Base-by-base conservation (phyloP, 2,113 vertebrate genomes). In the Corvus cornix region DNA sequence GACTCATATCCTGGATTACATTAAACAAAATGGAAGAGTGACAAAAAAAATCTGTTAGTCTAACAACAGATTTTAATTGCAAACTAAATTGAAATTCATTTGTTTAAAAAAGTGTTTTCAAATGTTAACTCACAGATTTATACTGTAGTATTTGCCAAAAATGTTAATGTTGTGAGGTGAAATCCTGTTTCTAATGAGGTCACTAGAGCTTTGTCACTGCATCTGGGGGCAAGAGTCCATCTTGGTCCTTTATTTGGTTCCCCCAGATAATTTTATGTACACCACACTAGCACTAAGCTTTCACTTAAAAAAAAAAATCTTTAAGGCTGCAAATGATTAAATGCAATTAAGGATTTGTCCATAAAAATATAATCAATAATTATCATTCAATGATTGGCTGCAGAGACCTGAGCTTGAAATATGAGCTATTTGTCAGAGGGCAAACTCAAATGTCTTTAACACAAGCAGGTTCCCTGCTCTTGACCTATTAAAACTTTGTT, bases 401-500 rank as follows among this genome's bases (percentile, higher is more conserved):
- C 87, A 96, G 95, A 92, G 95, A 91, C 33, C 48, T 3, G 7
- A 46, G 52, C 73, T 74, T 85, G 35, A 94, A 97, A 95, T 91
- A 87, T 37, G 83, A 96, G 93, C 78, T 94, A 48, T 95, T 96
- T 97, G 92, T 90, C 74, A 89, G 33, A 86, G 91, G 79, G 59
- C 91, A 83, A 81, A 59, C 87, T n/a, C 95, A 87, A 96, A 88
- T 37, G 35, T 58, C 51, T 94, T 78, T 94, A 97, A 95, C 73
- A 86, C 30, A 89, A 93, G 86, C 90, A 55, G 93, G 88, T 96
- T 69, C 63, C 97, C 96, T 95, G 95, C 95, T 98, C 95, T 93
- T 97, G 97, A 98, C 98, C 98, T 98, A 97, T 97, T 98, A 98
- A 98, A 98, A 98, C 97, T 98, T 98, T 98, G 97, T 98, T 98